Base-by-base conservation (phyloP, 64 coral and sea anemone species). In the Porites lutea region DNA sequence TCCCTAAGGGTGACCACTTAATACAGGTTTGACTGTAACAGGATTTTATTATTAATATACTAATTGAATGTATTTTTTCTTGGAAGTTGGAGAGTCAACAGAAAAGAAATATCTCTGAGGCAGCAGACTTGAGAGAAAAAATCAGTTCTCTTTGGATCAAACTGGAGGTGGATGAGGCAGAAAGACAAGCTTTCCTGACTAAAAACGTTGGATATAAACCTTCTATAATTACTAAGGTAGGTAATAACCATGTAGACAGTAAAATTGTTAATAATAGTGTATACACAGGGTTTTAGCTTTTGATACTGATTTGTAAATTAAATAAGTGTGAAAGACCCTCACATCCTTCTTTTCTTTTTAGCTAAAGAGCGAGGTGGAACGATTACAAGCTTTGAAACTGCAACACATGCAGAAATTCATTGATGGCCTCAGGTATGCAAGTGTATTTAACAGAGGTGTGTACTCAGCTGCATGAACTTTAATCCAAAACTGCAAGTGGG, bases 401-500 rank as follows among this genome's bases (percentile, higher is more conserved):
- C 88, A 91, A 69, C 97, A 96, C 71, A 91, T 99, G 61, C 94
- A 96, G 48, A 99, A 99, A 77, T 99, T 99, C 65, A 96, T 99
- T 67, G 94, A 96, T 20, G 97, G 97, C n/a, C 62, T 96, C 52
- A 88, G 97, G 97, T 99, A 89, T 9, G 0, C 2, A 6, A 10
- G 16, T 13, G 2, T 78, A 10, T 10, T 52, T 69, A 50, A 65
- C 27, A 37, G 27, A 37, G 27, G 27, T 37, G 27, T 37, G 0
- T 37, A 37, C 27, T n/a, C 27, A 37, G 27, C 27, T 37, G 1
- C 27, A 37, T 37, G 27, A 37, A 37, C 27, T 37, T 37, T 37
- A 37, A 37, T 37, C 1, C 27, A 37, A 37, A 37, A 37, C 27
- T 37, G 27, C 27, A 37, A 37, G 1, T 37, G 27, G 27, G 27